Conservation (phyloP, 2,797 vertebrate species). For the Schizopygopsis malacanthus region DNA sequence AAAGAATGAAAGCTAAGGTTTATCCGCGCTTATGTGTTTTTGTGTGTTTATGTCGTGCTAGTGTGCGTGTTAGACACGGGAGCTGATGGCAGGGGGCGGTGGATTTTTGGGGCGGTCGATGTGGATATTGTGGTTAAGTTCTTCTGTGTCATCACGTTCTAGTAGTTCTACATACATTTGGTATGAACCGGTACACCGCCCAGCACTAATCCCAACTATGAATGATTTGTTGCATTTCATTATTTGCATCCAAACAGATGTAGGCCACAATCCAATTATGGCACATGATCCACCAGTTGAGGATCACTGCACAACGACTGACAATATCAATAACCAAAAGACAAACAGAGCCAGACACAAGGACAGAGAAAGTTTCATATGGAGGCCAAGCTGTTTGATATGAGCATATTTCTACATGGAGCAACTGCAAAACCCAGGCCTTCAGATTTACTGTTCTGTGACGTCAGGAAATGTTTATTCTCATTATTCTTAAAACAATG, state of each 20-base stretch:
- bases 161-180: too few relatives aligned
- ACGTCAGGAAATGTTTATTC: background rate
- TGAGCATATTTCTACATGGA: background rate
- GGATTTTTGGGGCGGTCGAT: too few relatives aligned
- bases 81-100: too few relatives aligned
- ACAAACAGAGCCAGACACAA: background rate
- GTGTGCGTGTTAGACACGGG: too few relatives aligned
- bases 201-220: too few relatives aligned
- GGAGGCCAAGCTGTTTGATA: background rate
- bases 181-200: too few relatives aligned
- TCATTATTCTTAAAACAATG: background rate
- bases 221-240: background rate
- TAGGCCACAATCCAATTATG: background rate
- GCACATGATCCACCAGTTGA: background rate
- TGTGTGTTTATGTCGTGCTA: too few relatives aligned
- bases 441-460: background rate
- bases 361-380: background rate
- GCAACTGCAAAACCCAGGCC: background rate
- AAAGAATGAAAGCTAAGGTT: too few relatives aligned
- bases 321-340: constrained; percentile 38
- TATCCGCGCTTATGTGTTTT: too few relatives aligned
- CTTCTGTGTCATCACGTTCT: too few relatives aligned
- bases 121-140: too few relatives aligned
- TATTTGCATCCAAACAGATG: background rate
- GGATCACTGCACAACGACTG: constrained; percentile 16